Evolutionary conservation across 2,888 invertebrate species (phyloP), one percentile per base, ranked within the genome.

Genomic region (Limenitis camilla): DNA sequence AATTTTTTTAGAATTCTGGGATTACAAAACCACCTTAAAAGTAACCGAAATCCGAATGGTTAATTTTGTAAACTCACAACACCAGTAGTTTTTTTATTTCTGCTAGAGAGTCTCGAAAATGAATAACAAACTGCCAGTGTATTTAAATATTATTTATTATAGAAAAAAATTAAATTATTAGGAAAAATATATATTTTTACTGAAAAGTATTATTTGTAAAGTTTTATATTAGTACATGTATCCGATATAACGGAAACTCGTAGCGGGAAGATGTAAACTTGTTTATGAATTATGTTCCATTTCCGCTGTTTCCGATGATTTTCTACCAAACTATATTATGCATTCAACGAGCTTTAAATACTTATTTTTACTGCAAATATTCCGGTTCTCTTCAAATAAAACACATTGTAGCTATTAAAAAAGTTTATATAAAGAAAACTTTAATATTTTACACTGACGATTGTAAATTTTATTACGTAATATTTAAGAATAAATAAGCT

Each of bases 251-350:
- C 61, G 60, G 62, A 64, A 62, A 60, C 49, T 61, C 59, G 55
- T 61, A 64, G 60, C 60, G 63, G 61, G 62, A 63, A 59, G 55
- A 55, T 60, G 56, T 53, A 52, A 56, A 49, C 49, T 61, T 59
- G 44, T 56, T 49, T 56, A 54, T 47, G 31, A 60, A n/a, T n/a
- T n/a, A n/a, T n/a, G n/a, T n/a, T 53, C 47, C 48, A 56, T 56
- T 59, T 66, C 62, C 64, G 64, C 42, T 53, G 46, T 52, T 46
- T 46, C 52, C 45, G 50, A 52, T 47, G 33, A 57, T 54, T 54
- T 46, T 41, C 44, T 43, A 52, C 28, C 51, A 42, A 44, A 32
- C 7, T 33, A 27, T 43, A 49, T 29, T 44, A 33, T 45, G 11
- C 35, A 44, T 44, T 10, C 32, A 43, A 9, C 30, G 9, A 40